Percentiles rank a stretch among this genome's conserved stretches.
These are phyloP conservation scores for Brachyrhaphis roseni DNA, from an alignment of 2,797 vertebrate species.

Conservation along the genomic window DNA sequence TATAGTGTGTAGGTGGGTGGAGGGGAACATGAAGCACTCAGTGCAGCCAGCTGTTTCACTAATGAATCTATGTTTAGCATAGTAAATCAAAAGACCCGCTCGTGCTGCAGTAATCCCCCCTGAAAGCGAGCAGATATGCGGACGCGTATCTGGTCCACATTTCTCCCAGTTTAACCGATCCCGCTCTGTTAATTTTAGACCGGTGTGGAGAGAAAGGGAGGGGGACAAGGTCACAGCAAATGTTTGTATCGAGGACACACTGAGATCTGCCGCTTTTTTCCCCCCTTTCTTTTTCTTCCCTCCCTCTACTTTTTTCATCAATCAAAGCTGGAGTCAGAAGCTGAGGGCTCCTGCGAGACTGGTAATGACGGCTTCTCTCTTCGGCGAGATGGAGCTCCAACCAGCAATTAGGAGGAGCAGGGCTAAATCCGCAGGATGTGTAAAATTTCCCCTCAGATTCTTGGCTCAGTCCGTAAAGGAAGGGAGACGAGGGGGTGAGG, in stretches of 20 bases:
- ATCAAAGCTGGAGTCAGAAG: conserved; percentile 79
- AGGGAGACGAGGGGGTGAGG: conserved; percentile 1
- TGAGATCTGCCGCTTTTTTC: conserved; percentile 68
- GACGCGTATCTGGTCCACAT: conserved; percentile 77
- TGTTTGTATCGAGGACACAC: conserved; percentile 79
- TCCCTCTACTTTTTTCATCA: conserved; percentile 66
- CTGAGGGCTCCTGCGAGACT: conserved; percentile 67
- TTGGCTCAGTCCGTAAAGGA: conserved; percentile 48
- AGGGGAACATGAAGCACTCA: conserved; percentile 43
- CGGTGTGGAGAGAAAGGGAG: conserved; percentile 74
- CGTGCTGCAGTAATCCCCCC: conserved; percentile 74
- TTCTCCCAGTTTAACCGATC: conserved; percentile 77
- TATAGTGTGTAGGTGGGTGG: conserved; percentile 36
- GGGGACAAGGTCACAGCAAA: conserved; percentile 81
- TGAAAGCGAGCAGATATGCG: conserved; percentile 69
- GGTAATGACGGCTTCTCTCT: conserved; percentile 73
- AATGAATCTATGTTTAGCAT: conserved; percentile 79
- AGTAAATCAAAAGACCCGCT: conserved; percentile 76
- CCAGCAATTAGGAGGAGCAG: conserved; percentile 79
- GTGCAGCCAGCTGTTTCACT: conserved; percentile 74
- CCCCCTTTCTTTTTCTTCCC: conserved; percentile 41
- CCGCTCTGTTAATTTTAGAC: conserved; percentile 77
- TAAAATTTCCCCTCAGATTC: conserved; percentile 74
- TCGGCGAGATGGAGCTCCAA: conserved; percentile 69
- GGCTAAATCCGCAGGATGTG: conserved; percentile 76